Evolutionary conservation across 2,113 vertebrate genomes (phyloP).

Genomic region (Osmerus mordax): DNA sequence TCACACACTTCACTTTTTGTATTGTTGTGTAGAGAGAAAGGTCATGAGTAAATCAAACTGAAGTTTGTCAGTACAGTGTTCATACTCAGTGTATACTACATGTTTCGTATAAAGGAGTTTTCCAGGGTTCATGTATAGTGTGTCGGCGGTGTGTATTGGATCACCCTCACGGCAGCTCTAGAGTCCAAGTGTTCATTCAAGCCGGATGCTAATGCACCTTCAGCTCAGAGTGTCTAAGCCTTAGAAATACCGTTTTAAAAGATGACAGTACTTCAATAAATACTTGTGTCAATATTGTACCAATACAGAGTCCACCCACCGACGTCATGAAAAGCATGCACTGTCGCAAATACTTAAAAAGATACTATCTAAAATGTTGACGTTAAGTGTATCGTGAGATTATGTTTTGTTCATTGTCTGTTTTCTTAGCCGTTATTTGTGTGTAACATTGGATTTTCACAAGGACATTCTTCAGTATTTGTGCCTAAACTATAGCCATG

Average conservation of each 20-base stretch:
- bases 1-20: no score
- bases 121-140: neutral
- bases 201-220: slow-evolving; percentile 18
- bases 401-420: slow-evolving; percentile 79
- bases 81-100: no score
- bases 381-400: slow-evolving; percentile 81
- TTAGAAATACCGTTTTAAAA: slow-evolving; percentile 44
- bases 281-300: slow-evolving; percentile 66
- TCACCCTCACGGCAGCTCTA: slow-evolving; percentile 2
- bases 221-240: slow-evolving; percentile 62
- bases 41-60: no score
- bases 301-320: slow-evolving; percentile 63
- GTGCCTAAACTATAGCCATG: slow-evolving; percentile 89
- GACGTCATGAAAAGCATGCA: slow-evolving; percentile 79
- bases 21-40: no score
- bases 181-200: slow-evolving; percentile 31
- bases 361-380: slow-evolving; percentile 74
- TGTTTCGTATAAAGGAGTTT: no score
- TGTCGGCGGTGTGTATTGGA: neutral
- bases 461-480: slow-evolving; percentile 77
- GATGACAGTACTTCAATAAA: slow-evolving; percentile 44
- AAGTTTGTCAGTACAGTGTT: no score
- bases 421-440: slow-evolving; percentile 81
- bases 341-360: slow-evolving; percentile 78
- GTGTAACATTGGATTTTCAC: slow-evolving; percentile 73